These are phyloP conservation scores for Lasiurus cinereus DNA, from an alignment of 2,113 vertebrate genomes.

Conservation along the genomic window DNA sequence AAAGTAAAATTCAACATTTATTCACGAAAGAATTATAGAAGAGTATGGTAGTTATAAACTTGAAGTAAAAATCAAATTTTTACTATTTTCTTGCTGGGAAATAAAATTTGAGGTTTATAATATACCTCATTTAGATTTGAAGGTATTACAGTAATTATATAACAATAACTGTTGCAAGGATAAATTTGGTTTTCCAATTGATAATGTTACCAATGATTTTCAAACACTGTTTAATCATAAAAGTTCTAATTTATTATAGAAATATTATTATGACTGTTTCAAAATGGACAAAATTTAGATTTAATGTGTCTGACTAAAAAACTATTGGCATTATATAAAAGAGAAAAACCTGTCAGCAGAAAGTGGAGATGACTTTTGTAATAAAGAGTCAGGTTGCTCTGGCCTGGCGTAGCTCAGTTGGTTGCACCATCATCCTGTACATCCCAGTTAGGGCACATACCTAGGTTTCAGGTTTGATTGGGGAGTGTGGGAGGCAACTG, in stretches of 20 bases:
- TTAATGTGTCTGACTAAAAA: neutral
- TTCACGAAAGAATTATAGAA: neutral
- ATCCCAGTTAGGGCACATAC: too few species aligned
- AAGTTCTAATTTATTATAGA: neutral
- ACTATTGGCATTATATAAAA: neutral
- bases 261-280: neutral
- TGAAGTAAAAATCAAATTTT: neutral
- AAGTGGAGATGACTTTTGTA: neutral
- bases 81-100: neutral
- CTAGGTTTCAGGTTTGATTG: too few species aligned
- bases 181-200: slow-evolving; percentile 22
- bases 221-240: neutral
- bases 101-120: neutral
- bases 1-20: neutral
- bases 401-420: too few species aligned
- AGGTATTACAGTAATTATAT: neutral
- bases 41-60: neutral
- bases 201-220: slow-evolving; percentile 23
- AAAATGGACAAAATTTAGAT: neutral
- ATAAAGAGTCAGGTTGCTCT: neutral
- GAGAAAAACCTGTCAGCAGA: neutral
- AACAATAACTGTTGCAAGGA: neutral
- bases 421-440: too few species aligned
- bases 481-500: too few species aligned
- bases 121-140: neutral